Evolutionary conservation across 2,888 invertebrate genomes (phyloP), one percentile per base, ranked within the genome.

Genomic region (Amorpha juglandis): DNA sequence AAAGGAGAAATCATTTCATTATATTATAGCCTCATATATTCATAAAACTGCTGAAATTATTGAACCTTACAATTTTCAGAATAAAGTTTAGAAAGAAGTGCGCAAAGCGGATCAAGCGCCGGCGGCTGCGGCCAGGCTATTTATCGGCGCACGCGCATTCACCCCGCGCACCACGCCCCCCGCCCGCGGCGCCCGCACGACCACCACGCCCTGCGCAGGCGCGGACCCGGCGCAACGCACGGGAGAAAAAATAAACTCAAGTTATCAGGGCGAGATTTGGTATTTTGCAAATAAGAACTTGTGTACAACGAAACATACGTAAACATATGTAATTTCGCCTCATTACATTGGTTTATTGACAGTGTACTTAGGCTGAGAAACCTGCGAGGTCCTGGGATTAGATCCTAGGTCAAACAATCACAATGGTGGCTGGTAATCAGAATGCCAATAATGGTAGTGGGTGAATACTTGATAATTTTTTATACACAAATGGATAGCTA

Each of bases 31-130:
- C 1, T 45, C 4, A 14, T 11, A 19, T 8, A 50, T 9, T 19
- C 11, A 38, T 38, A 38, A 9, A 3, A 9, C 19, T 19, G 19
- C 19, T 55, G 38, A 38, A 55, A 52, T 9, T 21, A 51, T 14
- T 16, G 6, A 55, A 35, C 35, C 45, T 16, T 21, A 64, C n/a
- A 55, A 33, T 50, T 53, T 65, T 19, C 35, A 50, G 62, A 35
- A 27, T 27, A 62, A 47, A 53, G 66, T 71, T 73, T 73, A 71
- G 71, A 79, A 78, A 71, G 71, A 79, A 78, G 83, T 81, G 81
- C 77, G 81, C 83, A 82, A 82, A 86, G 80, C 86, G 77, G 85
- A 87, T 84, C 88, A 82, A 78, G 75, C 72, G 88, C 90, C 88
- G 70, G 81, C 79, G 86, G 89, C 86, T 62, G 75, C 66, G 66